Percentiles rank a stretch among this genome's conserved stretches.
Conservation (phyloP, 2,113 vertebrate genomes). For the Mandrillus leucophaeus region DNA sequence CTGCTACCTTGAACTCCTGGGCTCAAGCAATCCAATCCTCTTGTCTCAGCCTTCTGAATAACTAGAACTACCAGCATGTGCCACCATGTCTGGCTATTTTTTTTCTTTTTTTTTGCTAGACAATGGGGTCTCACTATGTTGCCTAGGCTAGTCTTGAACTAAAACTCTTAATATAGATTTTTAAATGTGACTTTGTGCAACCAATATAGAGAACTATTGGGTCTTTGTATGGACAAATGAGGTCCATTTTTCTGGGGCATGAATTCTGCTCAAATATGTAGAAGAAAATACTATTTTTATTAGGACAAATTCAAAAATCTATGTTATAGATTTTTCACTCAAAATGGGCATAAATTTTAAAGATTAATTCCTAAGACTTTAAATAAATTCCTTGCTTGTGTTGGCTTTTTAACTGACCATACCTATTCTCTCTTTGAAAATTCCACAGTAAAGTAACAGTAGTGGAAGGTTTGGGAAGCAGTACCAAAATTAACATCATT, state of each 20-base stretch:
- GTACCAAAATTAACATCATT: slow-evolving; percentile 5
- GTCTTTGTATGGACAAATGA: neutral
- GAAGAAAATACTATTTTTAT: neutral
- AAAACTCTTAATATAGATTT: neutral
- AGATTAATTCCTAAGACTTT: neutral
- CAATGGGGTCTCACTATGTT: too few relatives aligned
- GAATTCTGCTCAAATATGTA: neutral
- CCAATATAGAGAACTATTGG: neutral
- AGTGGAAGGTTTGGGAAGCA: neutral
- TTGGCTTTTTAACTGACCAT: neutral
- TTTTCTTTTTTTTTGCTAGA: too few relatives aligned
- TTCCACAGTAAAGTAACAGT: neutral
- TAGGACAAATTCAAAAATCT: neutral
- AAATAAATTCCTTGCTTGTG: neutral
- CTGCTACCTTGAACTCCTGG: too few relatives aligned
- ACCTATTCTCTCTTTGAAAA: neutral
- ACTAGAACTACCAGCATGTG: too few relatives aligned
- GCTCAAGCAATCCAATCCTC: too few relatives aligned
- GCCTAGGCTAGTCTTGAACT: too few relatives aligned
- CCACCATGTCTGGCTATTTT: too few relatives aligned
- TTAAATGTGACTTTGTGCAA: neutral
- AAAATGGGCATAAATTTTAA: neutral
- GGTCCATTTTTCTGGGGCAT: neutral
- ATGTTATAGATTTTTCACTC: neutral
- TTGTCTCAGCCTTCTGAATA: too few relatives aligned